Evolutionary conservation across 2,113 vertebrate species (phyloP).

Genomic region (Neogobius melanostomus): DNA sequence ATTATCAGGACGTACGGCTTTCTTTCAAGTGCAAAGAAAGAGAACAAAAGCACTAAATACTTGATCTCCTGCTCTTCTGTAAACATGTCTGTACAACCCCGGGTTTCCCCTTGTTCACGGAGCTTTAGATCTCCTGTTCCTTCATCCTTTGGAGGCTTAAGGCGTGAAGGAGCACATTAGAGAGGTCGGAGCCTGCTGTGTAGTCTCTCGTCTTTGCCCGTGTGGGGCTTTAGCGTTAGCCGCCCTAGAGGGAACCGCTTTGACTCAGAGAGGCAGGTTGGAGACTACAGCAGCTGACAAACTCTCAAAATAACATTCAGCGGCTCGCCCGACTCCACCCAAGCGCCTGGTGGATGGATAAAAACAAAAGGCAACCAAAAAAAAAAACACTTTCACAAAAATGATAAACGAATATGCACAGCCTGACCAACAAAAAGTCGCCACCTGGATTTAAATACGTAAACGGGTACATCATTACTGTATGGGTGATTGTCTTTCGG

Average conservation of each 20-base stretch:
- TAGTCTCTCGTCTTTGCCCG: constrained; percentile 31
- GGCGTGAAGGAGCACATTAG: constrained; percentile 30
- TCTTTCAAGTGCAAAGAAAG: no score
- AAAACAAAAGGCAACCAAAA: not conserved
- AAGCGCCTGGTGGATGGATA: not conserved
- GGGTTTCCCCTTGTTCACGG: constrained; percentile 10
- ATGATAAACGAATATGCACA: no score
- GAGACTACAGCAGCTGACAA: constrained; percentile 15
- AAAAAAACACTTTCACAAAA: no score
- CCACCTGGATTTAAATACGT: no score
- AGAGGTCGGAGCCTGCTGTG: constrained; percentile 23
- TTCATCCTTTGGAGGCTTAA: constrained; percentile 23
- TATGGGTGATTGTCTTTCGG: no score
- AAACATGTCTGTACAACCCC: constrained; percentile 5
- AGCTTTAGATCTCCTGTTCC: constrained; percentile 15
- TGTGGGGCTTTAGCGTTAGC: constrained; percentile 31
- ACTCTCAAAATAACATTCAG: constrained; percentile 27
- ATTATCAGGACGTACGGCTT: no score
- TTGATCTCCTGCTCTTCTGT: not conserved
- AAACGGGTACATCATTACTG: no score
- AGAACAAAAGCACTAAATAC: not conserved
- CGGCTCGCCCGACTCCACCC: constrained; percentile 3
- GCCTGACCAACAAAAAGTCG: no score
- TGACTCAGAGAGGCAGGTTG: constrained; percentile 12
- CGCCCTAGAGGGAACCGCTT: constrained; percentile 33